Percentiles rank a stretch among this genome's conserved stretches.
Conservation (phyloP, 53 echinoderm and acorn worm species). For the Patiria pectinifera region DNA sequence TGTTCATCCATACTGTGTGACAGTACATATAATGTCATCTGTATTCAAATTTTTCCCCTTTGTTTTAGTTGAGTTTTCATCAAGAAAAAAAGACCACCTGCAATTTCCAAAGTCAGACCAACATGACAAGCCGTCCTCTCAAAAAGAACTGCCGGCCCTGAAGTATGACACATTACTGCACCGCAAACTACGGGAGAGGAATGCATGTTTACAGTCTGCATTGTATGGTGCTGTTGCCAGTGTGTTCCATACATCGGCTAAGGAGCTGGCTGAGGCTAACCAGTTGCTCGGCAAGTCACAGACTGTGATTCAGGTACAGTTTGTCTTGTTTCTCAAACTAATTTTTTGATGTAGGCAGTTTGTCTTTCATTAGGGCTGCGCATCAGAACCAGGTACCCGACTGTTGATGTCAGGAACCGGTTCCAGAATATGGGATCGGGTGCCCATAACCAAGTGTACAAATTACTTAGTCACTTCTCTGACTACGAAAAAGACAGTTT, state of each 20-base stretch:
- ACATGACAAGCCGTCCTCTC: background rate
- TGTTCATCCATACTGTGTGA: too few species aligned
- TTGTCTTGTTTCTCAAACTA: background rate
- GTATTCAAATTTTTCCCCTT: background rate
- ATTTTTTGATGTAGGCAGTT: too few species aligned
- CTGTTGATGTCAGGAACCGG: too few species aligned
- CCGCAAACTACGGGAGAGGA: slow-evolving; percentile 87
- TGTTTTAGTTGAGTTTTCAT: slow-evolving; percentile 53
- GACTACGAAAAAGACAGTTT: too few species aligned
- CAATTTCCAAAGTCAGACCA: background rate
- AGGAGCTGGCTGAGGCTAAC: slow-evolving; percentile 75
- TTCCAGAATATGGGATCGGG: too few species aligned
- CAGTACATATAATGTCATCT: too few species aligned
- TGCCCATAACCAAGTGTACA: too few species aligned
- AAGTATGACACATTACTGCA: slow-evolving; percentile 93
- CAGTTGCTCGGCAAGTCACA: slow-evolving; percentile 84
- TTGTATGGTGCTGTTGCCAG: slow-evolving; percentile 75
- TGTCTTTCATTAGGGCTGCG: too few species aligned
- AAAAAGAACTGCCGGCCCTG: slow-evolving; percentile 21
- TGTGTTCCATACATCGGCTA: slow-evolving; percentile 69
- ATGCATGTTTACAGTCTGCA: slow-evolving; percentile 76
- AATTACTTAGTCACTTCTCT: too few species aligned
- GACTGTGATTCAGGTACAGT: slow-evolving; percentile 79
- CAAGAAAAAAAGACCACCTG: slow-evolving; percentile 6
- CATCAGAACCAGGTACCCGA: too few species aligned